These are phyloP conservation scores for Geotrypetes seraphini DNA, from an alignment of 2,797 vertebrate species.

Conservation along the genomic window DNA sequence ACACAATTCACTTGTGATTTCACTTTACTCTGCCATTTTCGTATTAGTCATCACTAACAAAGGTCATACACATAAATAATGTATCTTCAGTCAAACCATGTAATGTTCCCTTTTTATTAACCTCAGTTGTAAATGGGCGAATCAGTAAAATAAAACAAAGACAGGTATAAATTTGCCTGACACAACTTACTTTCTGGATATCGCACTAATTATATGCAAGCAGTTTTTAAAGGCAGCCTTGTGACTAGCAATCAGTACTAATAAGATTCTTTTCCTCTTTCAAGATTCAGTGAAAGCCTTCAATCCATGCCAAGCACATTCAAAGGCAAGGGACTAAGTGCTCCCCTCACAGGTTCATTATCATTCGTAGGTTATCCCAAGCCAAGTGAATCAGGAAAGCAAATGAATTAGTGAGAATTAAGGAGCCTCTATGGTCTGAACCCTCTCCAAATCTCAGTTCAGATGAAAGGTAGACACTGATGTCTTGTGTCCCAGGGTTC, in stretches of 20 bases:
- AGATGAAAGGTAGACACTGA: slow-evolving; percentile 89
- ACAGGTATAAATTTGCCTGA: no score
- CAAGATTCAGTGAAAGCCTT: slow-evolving; percentile 85
- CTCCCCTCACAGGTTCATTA: slow-evolving; percentile 86
- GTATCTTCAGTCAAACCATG: no score
- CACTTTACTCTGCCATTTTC: no score
- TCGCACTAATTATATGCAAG: slow-evolving; percentile 24
- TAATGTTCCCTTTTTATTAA: no score
- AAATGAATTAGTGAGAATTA: slow-evolving; percentile 99
- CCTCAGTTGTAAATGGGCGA: no score
- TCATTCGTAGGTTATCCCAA: slow-evolving; percentile 83
- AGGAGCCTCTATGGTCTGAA: slow-evolving; percentile 91
- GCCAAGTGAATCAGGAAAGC: slow-evolving; percentile 94
- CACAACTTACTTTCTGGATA: no score
- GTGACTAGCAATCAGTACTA: slow-evolving; percentile 80
- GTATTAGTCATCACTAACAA: no score
- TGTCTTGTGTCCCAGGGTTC: slow-evolving; percentile 75
- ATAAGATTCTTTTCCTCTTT: slow-evolving; percentile 81
- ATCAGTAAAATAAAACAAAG: no score
- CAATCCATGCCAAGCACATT: slow-evolving; percentile 92
- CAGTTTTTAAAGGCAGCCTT: slow-evolving; percentile 59
- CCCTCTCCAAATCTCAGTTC: slow-evolving; percentile 90
- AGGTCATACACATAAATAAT: no score
- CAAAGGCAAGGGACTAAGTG: slow-evolving; percentile 84
- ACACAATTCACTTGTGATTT: no score